Evolutionary conservation across 2,113 vertebrate genomes (phyloP), one percentile per base, ranked within the genome.

Genomic region (Scortum barcoo): DNA sequence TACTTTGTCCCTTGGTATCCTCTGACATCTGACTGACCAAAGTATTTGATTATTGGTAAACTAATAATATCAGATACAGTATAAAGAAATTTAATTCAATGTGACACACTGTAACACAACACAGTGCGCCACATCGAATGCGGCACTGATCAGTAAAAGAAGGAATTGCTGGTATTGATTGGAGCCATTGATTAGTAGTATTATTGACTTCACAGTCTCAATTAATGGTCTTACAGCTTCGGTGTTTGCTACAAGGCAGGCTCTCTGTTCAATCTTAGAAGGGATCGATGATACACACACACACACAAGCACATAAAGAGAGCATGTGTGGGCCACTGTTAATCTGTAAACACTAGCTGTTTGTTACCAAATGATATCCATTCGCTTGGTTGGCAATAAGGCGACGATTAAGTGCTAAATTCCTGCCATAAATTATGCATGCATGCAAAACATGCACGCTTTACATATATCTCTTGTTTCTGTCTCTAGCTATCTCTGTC

Each of bases 181-280:
- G 22, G 51, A 67, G 58, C 26, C 44, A 88, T 81, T 81, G 81
- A 87, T 68, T 56, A 66, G 62, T 58, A 5, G 63, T 56, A 33
- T 66, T 74, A 83, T 58, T 74, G 80, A 88, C 57, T 77, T 50
- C 22, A n/a, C 28, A 40, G 69, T 81, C 72, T 76, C 76, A 70
- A 33, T 90, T 75, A 81, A 76, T 78, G 38, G 50, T 76, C 30
- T 72, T 57, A 85, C 50, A 68, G 62, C 50, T 87, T 88, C 67
- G 33, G 58, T 66, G n/a, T 71, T 77, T 44, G 36, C 62, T 44
- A 66, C 72, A 62, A 22, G 40, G 46, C 33, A 72, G 33, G 54
- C 48, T 11, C 61, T 51, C 46, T 77, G 42, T 51, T 58, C 33
- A 66, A 44, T 44, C 7, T 78, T 72, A 40, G 30, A 60, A 75